phyloP scores from a whole-genome alignment of 2,797 vertebrate genomes.

The Coregonus ussuriensis region DNA sequence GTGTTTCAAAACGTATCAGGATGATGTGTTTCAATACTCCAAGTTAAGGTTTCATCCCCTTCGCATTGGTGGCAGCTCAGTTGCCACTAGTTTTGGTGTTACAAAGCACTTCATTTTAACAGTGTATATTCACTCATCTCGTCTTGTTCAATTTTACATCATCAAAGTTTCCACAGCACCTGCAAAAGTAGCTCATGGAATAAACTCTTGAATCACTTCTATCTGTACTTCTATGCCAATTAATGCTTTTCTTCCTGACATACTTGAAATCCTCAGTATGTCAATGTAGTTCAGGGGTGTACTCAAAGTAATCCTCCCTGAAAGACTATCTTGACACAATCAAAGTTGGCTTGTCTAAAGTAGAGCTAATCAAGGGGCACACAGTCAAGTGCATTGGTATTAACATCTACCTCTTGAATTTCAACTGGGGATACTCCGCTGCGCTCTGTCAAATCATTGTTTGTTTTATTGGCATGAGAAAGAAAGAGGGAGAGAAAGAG shows the following conservation, averaged over 20 bases:
- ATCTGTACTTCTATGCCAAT: constrained; percentile 67
- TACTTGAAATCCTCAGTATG: constrained; percentile 62
- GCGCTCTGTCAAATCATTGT: constrained; percentile 12
- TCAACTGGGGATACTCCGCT: constrained; percentile 50
- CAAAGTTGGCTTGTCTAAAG: constrained; percentile 44
- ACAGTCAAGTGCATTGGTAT: constrained; percentile 67
- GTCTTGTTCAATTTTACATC: not conserved
- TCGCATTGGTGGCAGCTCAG: too few species aligned
- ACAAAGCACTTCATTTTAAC: too few species aligned
- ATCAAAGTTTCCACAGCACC: constrained; percentile 1
- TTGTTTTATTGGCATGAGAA: constrained; percentile 40
- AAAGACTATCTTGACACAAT: constrained; percentile 68
- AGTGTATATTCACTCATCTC: not conserved
- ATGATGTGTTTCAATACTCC: too few species aligned
- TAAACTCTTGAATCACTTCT: constrained; percentile 4
- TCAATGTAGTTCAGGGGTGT: constrained; percentile 64
- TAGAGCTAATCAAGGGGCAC: constrained; percentile 72
- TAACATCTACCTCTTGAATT: constrained; percentile 58
- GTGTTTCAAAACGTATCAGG: too few species aligned
- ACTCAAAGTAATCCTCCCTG: constrained; percentile 69
- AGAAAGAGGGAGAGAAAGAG: not conserved
- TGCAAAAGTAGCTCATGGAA: not conserved
- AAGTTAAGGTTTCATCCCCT: too few species aligned
- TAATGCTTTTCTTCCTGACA: constrained; percentile 65
- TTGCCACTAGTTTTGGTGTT: too few species aligned